These are phyloP conservation scores for Poecilobothrus nobilitatus DNA, from an alignment of 2,888 invertebrate genomes.

Conservation along the genomic window DNA sequence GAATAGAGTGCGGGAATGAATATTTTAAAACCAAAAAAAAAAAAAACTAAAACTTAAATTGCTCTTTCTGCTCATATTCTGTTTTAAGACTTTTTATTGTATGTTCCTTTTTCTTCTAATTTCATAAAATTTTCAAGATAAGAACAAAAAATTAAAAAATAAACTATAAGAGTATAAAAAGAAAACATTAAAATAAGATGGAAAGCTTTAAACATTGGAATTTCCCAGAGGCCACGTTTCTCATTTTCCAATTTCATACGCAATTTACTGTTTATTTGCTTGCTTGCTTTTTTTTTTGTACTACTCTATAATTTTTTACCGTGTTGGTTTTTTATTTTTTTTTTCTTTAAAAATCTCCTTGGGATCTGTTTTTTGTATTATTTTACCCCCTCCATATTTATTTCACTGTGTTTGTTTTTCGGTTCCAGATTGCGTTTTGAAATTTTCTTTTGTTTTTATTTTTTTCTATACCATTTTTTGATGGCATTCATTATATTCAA, in stretches of 20 bases:
- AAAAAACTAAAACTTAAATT: too few species aligned
- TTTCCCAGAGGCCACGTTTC: constrained; percentile 10
- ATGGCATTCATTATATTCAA: neutral
- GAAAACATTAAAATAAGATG: neutral
- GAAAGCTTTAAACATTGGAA: neutral
- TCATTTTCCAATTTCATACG: constrained; percentile 12
- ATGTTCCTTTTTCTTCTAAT: too few species aligned
- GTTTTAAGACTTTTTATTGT: too few species aligned
- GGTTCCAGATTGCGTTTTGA: neutral
- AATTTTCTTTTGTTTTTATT: neutral
- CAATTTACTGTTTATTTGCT: neutral
- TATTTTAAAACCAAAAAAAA: too few species aligned
- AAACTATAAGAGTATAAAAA: neutral
- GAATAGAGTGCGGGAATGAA: too few species aligned
- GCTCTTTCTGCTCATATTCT: too few species aligned
- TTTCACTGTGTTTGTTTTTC: neutral
- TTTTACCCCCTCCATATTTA: neutral
- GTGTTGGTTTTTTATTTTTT: neutral
- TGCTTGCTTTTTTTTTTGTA: neutral
- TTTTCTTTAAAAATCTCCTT: neutral
- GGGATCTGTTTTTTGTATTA: neutral
- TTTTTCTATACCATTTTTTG: too few species aligned
- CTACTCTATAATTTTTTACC: too few species aligned
- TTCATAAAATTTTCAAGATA: neutral
- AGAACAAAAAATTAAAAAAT: neutral